Base-by-base conservation (phyloP, 1,140 invertebrate genomes). In the Ctenoplectra terminalis region DNA sequence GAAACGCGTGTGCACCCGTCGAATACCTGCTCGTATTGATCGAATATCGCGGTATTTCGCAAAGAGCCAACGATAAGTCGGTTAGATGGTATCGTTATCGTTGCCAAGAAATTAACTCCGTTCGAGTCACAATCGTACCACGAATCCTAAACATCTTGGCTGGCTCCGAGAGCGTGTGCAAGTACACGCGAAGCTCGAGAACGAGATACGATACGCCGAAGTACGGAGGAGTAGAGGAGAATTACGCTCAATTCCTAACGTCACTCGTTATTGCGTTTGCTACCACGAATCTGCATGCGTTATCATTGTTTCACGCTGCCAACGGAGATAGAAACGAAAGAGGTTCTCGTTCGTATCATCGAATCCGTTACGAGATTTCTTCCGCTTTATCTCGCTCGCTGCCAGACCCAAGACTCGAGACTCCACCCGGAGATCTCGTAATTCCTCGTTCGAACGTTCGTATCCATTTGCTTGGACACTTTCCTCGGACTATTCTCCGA, bases 11-110 rank as follows among this genome's bases (percentile, higher is more conserved):
- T 86, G 72, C 46, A 81, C 20, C 46, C 84, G 66, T 72, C 75
- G 76, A 81, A 87, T 87, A 87, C 76, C 75, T 83, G 71, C 56
- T n/a, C 43, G 66, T 87, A 87, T 87, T 87, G 86, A 87, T 87
- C 86, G 85, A 87, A 87, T 87, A 87, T 87, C 81, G 81, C 56
- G 56, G 50, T 80, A 86, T 87, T 87, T 87, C 83, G 63, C 58
- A 26, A 54, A 29, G 29, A 48, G 15, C 31, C 58, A 34, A 20
- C 64, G 81, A 87, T 81, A 87, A 87, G 72, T 61, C 58, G 48
- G 43, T 31, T 58, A 46, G 40, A 50, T 1, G 46, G 26, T 64
- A 40, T 58, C 61, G 61, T 48, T 75, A 66, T 75, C 78, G 61
- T 66, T 75, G 23, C 37, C 71, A 75, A 40, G 37, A 66, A 73